phyloP scores from a whole-genome alignment of 2,888 invertebrate species.

The Mactromeris polynyma region DNA sequence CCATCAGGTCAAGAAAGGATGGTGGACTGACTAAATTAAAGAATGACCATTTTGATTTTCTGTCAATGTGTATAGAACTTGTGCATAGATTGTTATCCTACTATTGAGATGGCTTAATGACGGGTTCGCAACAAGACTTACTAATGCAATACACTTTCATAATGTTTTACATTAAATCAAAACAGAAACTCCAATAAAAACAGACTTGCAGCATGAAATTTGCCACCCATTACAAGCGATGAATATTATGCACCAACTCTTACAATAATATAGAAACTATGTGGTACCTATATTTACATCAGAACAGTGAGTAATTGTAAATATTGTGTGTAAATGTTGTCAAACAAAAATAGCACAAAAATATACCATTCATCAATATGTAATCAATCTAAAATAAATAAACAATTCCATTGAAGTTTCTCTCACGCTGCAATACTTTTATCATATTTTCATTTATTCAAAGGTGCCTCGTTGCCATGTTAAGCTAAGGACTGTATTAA shows the following conservation, averaged over 20 bases:
- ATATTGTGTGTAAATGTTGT: not conserved
- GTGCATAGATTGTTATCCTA: not conserved
- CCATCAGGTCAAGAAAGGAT: not conserved
- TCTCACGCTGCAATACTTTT: too few species aligned
- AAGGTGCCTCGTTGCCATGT: too few species aligned
- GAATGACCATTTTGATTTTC: not conserved
- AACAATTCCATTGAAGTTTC: too few species aligned
- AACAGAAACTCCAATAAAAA: not conserved
- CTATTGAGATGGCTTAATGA: not conserved
- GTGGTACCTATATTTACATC: not conserved
- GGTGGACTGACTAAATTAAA: not conserved
- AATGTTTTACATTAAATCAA: not conserved
- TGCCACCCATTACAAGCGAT: not conserved
- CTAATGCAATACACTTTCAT: not conserved
- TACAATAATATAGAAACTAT: not conserved
- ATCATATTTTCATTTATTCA: too few species aligned
- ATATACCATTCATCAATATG: too few species aligned
- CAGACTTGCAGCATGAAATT: not conserved
- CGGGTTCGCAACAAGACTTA: not conserved
- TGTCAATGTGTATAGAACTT: not conserved
- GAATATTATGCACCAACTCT: constrained; percentile 8
- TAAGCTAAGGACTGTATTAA: too few species aligned
- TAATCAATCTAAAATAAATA: too few species aligned
- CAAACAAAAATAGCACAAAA: constrained; percentile 3
- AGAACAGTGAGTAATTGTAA: not conserved